These are phyloP conservation scores for Carcharodon carcharias DNA, from an alignment of 2,797 vertebrate species.

Conservation along the genomic window DNA sequence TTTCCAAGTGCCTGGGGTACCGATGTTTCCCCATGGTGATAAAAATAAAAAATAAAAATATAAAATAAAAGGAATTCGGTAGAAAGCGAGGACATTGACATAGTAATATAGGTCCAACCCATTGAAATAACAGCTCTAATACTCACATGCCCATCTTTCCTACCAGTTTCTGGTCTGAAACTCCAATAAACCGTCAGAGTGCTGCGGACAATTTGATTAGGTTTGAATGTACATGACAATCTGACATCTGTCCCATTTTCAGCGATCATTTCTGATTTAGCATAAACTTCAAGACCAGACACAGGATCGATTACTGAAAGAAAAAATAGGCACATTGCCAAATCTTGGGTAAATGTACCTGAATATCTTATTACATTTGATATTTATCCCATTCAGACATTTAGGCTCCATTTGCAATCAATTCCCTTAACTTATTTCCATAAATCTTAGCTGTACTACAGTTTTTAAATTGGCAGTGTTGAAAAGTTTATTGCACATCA, in stretches of 20 bases:
- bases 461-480: neutral
- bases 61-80: neutral
- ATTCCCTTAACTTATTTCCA: neutral
- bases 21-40: neutral
- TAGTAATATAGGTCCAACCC: neutral
- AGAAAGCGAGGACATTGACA: neutral
- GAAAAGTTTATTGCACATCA: neutral
- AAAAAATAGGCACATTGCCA: neutral
- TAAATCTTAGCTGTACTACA: neutral
- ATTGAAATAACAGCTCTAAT: neutral
- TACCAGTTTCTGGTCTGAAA: conserved; percentile 1
- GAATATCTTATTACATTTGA: neutral
- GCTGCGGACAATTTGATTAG: conserved; percentile 42
- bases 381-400: neutral
- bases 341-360: neutral
- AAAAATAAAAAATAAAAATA: neutral
- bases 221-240: conserved; percentile 76
- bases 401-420: neutral
- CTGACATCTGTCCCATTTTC: conserved; percentile 78
- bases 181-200: neutral
- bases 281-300: conserved; percentile 67
- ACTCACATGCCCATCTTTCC: neutral
- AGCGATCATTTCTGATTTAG: conserved; percentile 67
- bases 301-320: conserved; percentile 32
- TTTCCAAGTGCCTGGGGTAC: neutral